Evolutionary conservation across 2,888 invertebrate species (phyloP), one percentile per base, ranked within the genome.

Genomic region (Drosophila vallismaia): DNA sequence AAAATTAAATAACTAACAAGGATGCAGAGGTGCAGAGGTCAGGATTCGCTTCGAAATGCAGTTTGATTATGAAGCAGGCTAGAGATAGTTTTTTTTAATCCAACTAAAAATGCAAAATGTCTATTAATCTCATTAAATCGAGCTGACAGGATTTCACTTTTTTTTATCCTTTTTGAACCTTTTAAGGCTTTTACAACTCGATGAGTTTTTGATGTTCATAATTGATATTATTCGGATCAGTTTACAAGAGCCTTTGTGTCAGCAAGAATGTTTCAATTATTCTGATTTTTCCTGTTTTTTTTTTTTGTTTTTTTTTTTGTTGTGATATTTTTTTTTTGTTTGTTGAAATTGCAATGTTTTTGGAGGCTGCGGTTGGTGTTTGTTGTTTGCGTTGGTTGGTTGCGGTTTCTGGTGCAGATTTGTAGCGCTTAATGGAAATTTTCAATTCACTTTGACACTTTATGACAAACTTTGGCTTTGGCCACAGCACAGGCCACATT

Each of bases 391-490:
- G 19, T 19, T 19, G 36, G 51, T 54, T 72, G 76, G 63, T 12
- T 84, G 88, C 55, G 88, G 86, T 77, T 56, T 28, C 6, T 6
- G 28, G 4, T 60, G 59, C 69, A 71, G 84, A 84, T 76, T 84
- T 86, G 64, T 62, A 72, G 60, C 75, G 81, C 85, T 78, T 81
- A 84, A 88, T 88, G 78, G 72, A 86, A 76, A 86, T 88, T 80
- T 88, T 76, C 78, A 81, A 88, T 88, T 86, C 88, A 67, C 79
- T 88, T 86, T 84, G 85, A 84, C 78, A 84, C 79, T 88, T 84
- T 84, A 75, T 84, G 88, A 71, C 86, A 88, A 88, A 86, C 70
- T 84, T 84, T 86, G 82, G 88, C 78, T 88, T 79, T 44, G 44
- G 66, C 52, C 40, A 55, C 33, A 45, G 55, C 31, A 48, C 51